phyloP scores from a whole-genome alignment of 2,888 invertebrate genomes.

The Dinocampus coccinellae region DNA sequence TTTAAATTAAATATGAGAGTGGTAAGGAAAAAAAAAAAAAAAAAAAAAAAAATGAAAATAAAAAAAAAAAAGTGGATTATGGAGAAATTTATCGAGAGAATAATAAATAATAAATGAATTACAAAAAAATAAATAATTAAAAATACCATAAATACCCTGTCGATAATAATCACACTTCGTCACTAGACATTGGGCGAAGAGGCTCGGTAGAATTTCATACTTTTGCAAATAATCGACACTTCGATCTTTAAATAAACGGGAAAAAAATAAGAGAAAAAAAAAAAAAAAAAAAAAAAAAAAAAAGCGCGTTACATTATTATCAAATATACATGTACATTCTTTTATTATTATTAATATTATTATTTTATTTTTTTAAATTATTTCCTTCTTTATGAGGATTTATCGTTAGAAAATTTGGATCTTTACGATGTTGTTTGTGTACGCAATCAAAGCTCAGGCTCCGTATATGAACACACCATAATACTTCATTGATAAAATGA shows the following conservation, averaged over 20 bases:
- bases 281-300: no score
- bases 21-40: no score
- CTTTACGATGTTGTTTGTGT: conserved; percentile 40
- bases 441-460: conserved; percentile 44
- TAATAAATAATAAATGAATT: conserved; percentile 25
- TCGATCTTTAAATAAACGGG: conserved; percentile 55
- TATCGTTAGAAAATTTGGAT: conserved; percentile 42
- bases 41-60: no score
- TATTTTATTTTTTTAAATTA: conserved; percentile 27
- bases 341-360: no score
- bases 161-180: conserved; percentile 64
- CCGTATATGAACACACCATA: conserved; percentile 23
- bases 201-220: conserved; percentile 68
- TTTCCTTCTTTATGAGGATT: conserved; percentile 34
- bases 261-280: conserved; percentile 38
- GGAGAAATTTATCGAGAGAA: conserved; percentile 46
- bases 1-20: conserved; percentile 40
- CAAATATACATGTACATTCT: not conserved
- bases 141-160: conserved; percentile 53
- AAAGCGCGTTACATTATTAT: conserved; percentile 39
- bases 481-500: conserved; percentile 7
- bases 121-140: conserved; percentile 41
- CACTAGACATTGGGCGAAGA: conserved; percentile 56
- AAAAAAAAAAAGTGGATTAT: conserved; percentile 40
- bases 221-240: conserved; percentile 67